These are phyloP conservation scores for Psophia crepitans DNA, from an alignment of 2,113 vertebrate genomes.

Conservation along the genomic window DNA sequence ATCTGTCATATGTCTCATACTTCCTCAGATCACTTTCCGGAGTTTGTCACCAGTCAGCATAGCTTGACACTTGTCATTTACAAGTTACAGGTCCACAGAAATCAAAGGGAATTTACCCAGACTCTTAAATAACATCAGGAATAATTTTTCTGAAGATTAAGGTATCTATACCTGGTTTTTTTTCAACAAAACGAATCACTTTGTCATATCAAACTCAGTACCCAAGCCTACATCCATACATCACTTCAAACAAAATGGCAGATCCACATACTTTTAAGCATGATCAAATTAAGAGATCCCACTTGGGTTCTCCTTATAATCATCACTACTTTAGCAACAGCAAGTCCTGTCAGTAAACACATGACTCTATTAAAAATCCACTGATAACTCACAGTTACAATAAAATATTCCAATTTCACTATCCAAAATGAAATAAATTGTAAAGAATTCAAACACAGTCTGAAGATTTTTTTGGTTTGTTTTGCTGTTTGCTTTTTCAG, in stretches of 20 bases:
- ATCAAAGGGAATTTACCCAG: not conserved
- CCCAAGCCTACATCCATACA: not conserved
- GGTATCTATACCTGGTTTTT: not conserved
- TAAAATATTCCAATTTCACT: not conserved
- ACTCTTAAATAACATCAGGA: not conserved
- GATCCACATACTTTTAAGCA: not conserved
- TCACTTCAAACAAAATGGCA: slow-evolving; percentile 24
- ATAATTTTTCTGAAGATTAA: not conserved
- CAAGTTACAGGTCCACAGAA: not conserved
- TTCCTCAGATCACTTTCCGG: not conserved
- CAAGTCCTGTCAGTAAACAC: not conserved
- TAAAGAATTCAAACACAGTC: not conserved
- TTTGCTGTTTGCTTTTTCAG: not conserved
- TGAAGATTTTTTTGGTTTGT: not conserved
- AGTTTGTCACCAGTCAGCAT: not conserved
- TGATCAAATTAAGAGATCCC: not conserved
- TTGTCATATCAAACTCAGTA: not conserved
- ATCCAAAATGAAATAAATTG: not conserved
- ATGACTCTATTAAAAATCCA: not conserved
- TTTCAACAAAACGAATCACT: not conserved
- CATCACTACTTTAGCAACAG: not conserved
- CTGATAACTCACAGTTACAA: not conserved
- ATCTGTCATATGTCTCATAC: not conserved
- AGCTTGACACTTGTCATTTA: not conserved
- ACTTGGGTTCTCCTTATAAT: not conserved